Base-by-base conservation (phyloP, 2,113 vertebrate species). In the Ahaetulla prasina region DNA sequence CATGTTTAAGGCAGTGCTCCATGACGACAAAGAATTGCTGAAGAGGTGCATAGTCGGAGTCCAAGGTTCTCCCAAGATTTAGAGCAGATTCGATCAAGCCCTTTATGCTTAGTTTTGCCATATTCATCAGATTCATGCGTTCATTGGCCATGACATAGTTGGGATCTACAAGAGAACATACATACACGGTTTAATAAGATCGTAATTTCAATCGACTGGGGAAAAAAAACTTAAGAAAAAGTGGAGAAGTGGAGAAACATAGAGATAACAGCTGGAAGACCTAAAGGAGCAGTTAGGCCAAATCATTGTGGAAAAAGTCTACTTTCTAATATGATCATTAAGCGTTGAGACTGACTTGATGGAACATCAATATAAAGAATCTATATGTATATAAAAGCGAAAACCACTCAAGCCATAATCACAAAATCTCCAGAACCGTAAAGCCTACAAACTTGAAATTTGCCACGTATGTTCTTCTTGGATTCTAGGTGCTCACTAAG, bases 1-100 rank as follows among this genome's bases (percentile, higher is more conserved):
- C 99, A 0, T 99, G 99, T 92, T 99, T 99, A 91, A 99, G 98
- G 94, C 99, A 99, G 94, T 99, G 99, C 86, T 99, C 99, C 99
- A 99, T 99, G 95, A 99, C 99, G 0, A 99, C 99, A 0, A 99
- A 99, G 97, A 99, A 99, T 96, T 99, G 99, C 97, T 99, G 99
- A 3, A 99, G 98, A 0, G 99, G 99, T 0, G 99, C 99, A 0
- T 99, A 99, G 98, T 99, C 99, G 0, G 99, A 99, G 95, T 99
- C 99, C 0, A 99, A 97, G 0, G 99, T 99, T 90, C 99, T 98
- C 30, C 99, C 99, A 87, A 99, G 97, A 96, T 99, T 99, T 55
- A 99, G 98, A 0, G 99, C 99, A 0, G 99, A 99, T 95, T 99
- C 99, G 0, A 99, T 99, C 95, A 99, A 96, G 16, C 99, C 99